Evolutionary conservation across 2,888 invertebrate genomes (phyloP), one percentile per base, ranked within the genome.

Genomic region (Luffia ferchaultella): DNA sequence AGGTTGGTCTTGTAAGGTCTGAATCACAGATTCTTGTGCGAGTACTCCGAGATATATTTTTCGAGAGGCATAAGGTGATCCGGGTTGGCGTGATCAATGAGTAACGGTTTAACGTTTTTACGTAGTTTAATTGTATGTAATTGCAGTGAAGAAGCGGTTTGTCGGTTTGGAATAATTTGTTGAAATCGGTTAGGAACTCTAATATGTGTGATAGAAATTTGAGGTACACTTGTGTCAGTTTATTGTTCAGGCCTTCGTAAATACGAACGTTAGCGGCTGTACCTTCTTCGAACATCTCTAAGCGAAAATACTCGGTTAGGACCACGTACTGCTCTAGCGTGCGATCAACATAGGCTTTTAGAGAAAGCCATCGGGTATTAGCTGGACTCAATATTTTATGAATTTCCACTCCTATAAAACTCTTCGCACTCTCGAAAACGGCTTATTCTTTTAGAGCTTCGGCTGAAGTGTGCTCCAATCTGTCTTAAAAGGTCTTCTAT

Each of bases 401-500:
- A 1, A 55, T 18, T 1, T 55, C 55, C 0, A 55, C 53, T 20
- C 42, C 19, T 18, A 51, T 9, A 55, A 50, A 55, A 54, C 2
- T 48, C 20, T 44, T 58, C 54, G 1, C 50, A 54, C 17, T 55
- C 53, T 49, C 42, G 47, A 16, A 58, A 18, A 12, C 50, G 49
- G 0, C 42, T 9, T 49, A 52, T 49, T 18, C 55, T 53, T 18
- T 15, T 17, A 3, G 53, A 41, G 19, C 56, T 57, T 3, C 54
- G 50, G 17, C 51, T 53, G 42, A 54, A 57, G 43, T 57, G 53
- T 16, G 55, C 49, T 5, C 46, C 54, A n/a, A 67, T 56, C 19
- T 57, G 56, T 50, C 64, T 55, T 2, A 65, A 60, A 16, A 67
- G 51, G 52, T 65, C 62, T 55, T 68, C 65, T 45, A 61, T 58